Base-by-base conservation (phyloP, 2,113 vertebrate genomes). In the Chaetodon auriga region DNA sequence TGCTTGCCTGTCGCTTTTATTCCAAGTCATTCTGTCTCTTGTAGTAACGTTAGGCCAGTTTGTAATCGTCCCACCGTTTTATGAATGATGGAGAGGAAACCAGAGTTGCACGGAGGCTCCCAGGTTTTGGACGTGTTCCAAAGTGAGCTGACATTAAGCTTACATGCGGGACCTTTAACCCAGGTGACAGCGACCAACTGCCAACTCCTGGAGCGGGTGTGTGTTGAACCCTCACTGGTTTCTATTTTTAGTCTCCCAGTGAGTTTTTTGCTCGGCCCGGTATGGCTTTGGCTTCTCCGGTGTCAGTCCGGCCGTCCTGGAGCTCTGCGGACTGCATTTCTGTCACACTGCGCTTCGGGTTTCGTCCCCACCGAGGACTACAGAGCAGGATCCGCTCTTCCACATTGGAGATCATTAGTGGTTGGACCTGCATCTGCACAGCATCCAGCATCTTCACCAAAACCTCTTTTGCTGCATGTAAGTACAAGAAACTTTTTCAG, bases 211-310 rank as follows among this genome's bases (percentile, higher is more conserved):
- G 46, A 49, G 4, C 13, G 68, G 60, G 71, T 4, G 75, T 71
- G 41, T 63, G 81, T 74, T 79, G 72, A 73, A 49, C 62, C 74
- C 48, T 87, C 71, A 57, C 80, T 81, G 64, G 3, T 49, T 75
- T 85, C 87, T 94, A 93, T 82, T 83, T 92, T 93, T 93, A 92
- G 92, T 4, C 8, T 2, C 18, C 8, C 45, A 38, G 45, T 38
- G 83, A 76, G 71, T 82, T 75, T 57, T 38, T 69, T 53, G 41
- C 54, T 41, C 0, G 14, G 74, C 51, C 71, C 75, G 23, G 78
- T 53, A 76, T 86, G 87, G 83, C 84, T 65, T 23, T 2, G 78
- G 14, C 68, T 74, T 88, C 91, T 93, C 92, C 61, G 66, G 86
- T 93, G 76, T 73, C 92, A 19, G 21, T 12, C 55, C 68, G n/a